These are phyloP conservation scores for Toxotes chatareus DNA, from an alignment of 2,113 vertebrate genomes.

Conservation along the genomic window DNA sequence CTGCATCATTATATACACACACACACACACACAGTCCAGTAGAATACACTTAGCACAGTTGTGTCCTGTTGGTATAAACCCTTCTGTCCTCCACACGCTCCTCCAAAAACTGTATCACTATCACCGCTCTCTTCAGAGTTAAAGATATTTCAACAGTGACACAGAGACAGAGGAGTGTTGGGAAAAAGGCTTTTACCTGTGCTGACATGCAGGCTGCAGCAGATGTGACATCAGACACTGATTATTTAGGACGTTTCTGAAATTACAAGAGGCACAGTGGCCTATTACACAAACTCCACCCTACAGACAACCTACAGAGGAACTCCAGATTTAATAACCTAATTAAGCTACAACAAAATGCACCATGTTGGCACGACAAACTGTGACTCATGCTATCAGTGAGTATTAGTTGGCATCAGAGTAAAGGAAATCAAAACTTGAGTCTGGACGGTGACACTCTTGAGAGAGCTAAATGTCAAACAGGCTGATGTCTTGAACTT, in stretches of 20 bases:
- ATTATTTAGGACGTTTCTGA: slow-evolving; percentile 4
- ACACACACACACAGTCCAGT: too few species aligned
- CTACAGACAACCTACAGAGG: not conserved
- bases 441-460: not conserved
- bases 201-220: too few species aligned
- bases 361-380: not conserved
- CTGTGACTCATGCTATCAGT: not conserved
- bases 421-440: not conserved
- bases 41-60: not conserved
- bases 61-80: not conserved
- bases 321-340: not conserved
- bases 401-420: not conserved
- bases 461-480: not conserved
- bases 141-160: not conserved
- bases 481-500: not conserved
- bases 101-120: not conserved
- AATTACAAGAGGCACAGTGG: not conserved
- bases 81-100: not conserved
- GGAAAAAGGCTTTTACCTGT: not conserved
- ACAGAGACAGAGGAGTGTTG: not conserved
- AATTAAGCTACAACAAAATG: not conserved
- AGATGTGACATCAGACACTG: slow-evolving; percentile 15
- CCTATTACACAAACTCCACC: not conserved
- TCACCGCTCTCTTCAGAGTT: too few species aligned
- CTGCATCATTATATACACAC: not conserved